Conservation (phyloP, 1,140 invertebrate genomes). For the Ceratina japonica region DNA sequence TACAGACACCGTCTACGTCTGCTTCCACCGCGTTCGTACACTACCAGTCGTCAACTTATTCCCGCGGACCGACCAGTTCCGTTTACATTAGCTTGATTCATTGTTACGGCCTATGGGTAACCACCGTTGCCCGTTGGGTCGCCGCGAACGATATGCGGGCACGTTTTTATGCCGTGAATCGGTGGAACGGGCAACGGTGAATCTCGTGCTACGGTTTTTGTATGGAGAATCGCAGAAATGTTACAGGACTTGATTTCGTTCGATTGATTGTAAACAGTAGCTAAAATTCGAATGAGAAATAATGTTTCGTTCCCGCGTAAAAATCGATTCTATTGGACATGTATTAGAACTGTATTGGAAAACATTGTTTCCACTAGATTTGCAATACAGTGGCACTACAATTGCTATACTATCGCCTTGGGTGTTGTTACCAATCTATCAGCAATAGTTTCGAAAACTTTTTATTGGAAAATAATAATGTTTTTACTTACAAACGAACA, state of each 20-base stretch:
- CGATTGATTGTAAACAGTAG: too few species aligned
- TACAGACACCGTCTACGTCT: neutral
- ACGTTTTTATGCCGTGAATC: neutral
- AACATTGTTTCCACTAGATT: too few species aligned
- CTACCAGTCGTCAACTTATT: neutral
- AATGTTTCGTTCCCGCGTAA: too few species aligned
- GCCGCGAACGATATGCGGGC: neutral
- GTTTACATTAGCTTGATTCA: slow-evolving; percentile 46
- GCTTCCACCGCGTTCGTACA: neutral
- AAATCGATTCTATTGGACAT: too few species aligned
- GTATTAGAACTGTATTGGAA: too few species aligned
- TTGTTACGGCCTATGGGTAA: slow-evolving; percentile 21
- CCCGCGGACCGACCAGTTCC: slow-evolving; percentile 24
- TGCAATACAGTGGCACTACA: too few species aligned
- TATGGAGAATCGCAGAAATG: neutral
- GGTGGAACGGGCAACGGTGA: slow-evolving; percentile 29
- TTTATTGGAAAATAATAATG: too few species aligned
- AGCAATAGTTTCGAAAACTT: too few species aligned
- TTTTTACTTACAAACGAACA: too few species aligned
- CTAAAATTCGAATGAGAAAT: too few species aligned
- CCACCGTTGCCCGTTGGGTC: neutral
- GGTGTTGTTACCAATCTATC: too few species aligned
- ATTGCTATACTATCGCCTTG: too few species aligned
- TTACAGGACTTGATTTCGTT: neutral
- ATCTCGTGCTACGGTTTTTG: neutral